Evolutionary conservation across 2,797 vertebrate genomes (phyloP).

Genomic region (Dallia pectoralis): DNA sequence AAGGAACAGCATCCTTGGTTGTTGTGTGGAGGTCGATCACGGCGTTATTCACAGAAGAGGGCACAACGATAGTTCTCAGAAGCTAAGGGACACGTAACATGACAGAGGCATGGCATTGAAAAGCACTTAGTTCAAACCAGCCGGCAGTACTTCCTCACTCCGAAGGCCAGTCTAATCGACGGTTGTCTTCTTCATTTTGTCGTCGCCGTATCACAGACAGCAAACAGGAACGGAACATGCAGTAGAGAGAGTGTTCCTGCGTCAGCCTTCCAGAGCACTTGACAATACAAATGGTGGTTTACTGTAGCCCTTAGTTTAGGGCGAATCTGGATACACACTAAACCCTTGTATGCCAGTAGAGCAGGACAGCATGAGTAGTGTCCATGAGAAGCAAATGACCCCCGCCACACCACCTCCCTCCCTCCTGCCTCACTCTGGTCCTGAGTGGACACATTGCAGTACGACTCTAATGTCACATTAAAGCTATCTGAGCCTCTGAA

Average conservation of each 20-base stretch:
- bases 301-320: background rate
- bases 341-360: background rate
- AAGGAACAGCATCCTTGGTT: slow-evolving; percentile 25
- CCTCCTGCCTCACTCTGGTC: slow-evolving; percentile 17
- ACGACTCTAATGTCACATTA: slow-evolving; percentile 4
- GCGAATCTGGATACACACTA: background rate
- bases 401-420: too few species aligned
- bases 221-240: background rate
- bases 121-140: slow-evolving; percentile 7
- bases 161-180: background rate
- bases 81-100: slow-evolving; percentile 17
- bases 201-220: slow-evolving; percentile 3
- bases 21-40: slow-evolving; percentile 57
- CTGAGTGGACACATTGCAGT: background rate
- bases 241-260: slow-evolving; percentile 4
- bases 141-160: background rate
- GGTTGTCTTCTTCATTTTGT: slow-evolving; percentile 13
- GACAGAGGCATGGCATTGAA: background rate
- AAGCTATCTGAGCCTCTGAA: slow-evolving; percentile 23
- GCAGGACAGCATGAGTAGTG: slow-evolving; percentile 13
- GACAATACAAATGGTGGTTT: slow-evolving; percentile 17
- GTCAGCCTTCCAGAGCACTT: slow-evolving; percentile 31
- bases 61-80: background rate
- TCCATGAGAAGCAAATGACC: slow-evolving; percentile 13
- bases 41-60: slow-evolving; percentile 52